Conservation (phyloP, 2,797 vertebrate genomes). For the Cetoscarus ocellatus region DNA sequence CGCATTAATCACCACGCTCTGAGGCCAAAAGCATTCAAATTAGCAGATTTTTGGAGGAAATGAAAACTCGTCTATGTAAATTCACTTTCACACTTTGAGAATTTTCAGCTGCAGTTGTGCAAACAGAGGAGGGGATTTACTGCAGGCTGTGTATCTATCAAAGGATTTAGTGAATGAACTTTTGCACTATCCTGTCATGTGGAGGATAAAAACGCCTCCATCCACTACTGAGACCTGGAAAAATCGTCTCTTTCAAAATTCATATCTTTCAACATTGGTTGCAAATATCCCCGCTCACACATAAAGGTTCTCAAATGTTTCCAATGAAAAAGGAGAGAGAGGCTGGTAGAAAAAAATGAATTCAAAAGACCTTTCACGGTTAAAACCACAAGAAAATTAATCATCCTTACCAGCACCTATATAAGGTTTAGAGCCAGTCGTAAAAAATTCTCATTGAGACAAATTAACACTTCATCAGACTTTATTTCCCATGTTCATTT, state of each 20-base stretch:
- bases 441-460: constrained; percentile 53
- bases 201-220: constrained; percentile 28
- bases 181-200: constrained; percentile 51
- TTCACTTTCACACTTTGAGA: constrained; percentile 49
- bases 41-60: constrained; percentile 27
- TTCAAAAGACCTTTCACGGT: constrained; percentile 23
- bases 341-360: constrained; percentile 16
- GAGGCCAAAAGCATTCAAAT: constrained; percentile 5
- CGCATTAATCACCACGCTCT: constrained; percentile 11
- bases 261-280: constrained; percentile 60
- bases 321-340: constrained; percentile 54
- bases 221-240: constrained; percentile 61
- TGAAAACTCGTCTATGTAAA: constrained; percentile 23
- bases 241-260: constrained; percentile 45
- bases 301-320: constrained; percentile 41
- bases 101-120: constrained; percentile 47
- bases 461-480: constrained; percentile 57
- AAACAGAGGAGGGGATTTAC: constrained; percentile 51
- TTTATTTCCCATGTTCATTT: constrained; percentile 33
- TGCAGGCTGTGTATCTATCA: constrained; percentile 37
- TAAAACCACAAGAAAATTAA: constrained; percentile 44
- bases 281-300: constrained; percentile 51
- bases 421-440: constrained; percentile 41
- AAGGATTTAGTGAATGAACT: constrained; percentile 54
- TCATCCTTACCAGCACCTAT: constrained; percentile 57